These are phyloP conservation scores for Argyresthia goedartella DNA, from an alignment of 2,888 invertebrate species.

Conservation along the genomic window DNA sequence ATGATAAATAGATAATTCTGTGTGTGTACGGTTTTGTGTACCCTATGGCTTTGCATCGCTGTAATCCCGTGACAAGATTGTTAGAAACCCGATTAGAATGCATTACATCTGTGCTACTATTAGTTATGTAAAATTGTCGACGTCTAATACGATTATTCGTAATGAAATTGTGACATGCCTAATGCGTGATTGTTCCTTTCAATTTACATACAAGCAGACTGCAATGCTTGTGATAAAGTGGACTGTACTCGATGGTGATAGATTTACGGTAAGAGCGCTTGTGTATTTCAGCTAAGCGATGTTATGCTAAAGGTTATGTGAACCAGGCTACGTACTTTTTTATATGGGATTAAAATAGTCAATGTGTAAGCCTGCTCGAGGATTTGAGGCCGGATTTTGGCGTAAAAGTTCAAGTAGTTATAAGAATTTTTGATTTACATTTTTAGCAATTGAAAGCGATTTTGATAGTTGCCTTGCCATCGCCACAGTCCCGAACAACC, in stretches of 20 bases:
- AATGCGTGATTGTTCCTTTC: neutral
- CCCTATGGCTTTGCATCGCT: slow-evolving; percentile 4
- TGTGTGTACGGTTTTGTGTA: slow-evolving; percentile 2
- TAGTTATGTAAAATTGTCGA: neutral
- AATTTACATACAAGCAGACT: neutral
- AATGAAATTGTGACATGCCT: neutral
- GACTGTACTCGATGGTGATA: neutral
- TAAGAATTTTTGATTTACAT: slow-evolving; percentile 1
- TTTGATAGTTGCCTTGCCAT: neutral
- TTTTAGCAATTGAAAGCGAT: slow-evolving; percentile 1
- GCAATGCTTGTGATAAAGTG: slow-evolving; percentile 3
- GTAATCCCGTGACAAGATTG: neutral
- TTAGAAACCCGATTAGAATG: neutral
- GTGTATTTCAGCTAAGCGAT: neutral
- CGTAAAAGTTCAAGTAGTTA: slow-evolving; percentile 5
- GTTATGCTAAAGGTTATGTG: neutral
- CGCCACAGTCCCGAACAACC: neutral
- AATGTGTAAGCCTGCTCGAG: slow-evolving; percentile 1
- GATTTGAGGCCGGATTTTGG: neutral
- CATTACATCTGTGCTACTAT: neutral
- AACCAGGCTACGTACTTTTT: slow-evolving; percentile 1
- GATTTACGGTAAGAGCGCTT: neutral
- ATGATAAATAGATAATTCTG: slow-evolving; percentile 3
- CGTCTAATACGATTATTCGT: neutral
- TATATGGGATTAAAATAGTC: slow-evolving; percentile 1